Percentiles rank a stretch among this genome's conserved stretches.
Evolutionary conservation across 2,113 vertebrate genomes (phyloP).

Genomic region (Tachuris rubrigastra): DNA sequence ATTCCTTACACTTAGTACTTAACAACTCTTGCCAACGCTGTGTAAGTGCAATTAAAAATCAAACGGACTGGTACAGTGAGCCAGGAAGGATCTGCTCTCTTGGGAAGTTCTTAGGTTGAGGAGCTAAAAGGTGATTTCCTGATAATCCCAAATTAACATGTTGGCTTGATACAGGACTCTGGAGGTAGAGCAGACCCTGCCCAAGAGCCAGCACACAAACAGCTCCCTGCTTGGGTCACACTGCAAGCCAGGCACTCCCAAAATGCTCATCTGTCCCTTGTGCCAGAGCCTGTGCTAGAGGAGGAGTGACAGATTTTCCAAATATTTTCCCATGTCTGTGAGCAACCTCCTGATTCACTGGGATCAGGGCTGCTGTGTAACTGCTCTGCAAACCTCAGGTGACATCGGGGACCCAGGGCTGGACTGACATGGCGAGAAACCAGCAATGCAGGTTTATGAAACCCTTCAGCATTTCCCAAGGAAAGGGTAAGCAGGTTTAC

Average conservation of each 20-base stretch:
- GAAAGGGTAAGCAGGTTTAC: background rate
- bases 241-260: background rate
- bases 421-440: background rate
- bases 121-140: conserved; percentile 1
- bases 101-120: background rate
- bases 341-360: background rate
- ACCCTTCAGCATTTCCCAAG: background rate
- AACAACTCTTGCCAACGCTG: background rate
- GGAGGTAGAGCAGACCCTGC: background rate
- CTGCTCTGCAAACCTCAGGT: background rate
- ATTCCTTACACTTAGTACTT: background rate
- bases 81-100: background rate
- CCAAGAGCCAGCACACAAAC: background rate
- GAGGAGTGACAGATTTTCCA: background rate
- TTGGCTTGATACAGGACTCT: background rate
- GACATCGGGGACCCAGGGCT: background rate
- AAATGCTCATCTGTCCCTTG: background rate
- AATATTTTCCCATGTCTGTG: background rate
- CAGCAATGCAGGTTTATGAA: background rate
- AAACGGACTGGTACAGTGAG: background rate
- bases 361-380: background rate
- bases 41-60: conserved; percentile 25
- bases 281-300: background rate
- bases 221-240: background rate
- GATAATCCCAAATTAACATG: background rate